Evolutionary conservation across 2,888 invertebrate genomes (phyloP).

Genomic region (Chloroclysta siterata): DNA sequence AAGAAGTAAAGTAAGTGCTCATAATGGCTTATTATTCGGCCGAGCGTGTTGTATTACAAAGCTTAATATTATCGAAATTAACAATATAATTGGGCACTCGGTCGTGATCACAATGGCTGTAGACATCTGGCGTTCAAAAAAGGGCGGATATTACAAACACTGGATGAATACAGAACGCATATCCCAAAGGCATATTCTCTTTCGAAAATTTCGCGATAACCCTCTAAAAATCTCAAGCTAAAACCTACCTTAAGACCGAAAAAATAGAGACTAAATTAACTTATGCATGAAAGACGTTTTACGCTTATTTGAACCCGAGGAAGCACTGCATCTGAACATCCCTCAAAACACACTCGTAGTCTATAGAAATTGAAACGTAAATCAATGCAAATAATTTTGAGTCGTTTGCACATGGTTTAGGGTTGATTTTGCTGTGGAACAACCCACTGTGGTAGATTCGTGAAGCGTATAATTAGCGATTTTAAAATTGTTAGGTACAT

Average conservation of each 20-base stretch:
- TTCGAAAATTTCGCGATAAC: constrained; percentile 37
- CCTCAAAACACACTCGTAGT: constrained; percentile 76
- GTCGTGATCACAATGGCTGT: constrained; percentile 59
- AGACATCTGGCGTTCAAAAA: constrained; percentile 81
- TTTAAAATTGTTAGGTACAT: constrained; percentile 82
- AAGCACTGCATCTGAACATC: constrained; percentile 80
- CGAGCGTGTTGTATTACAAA: constrained; percentile 78
- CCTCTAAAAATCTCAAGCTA: constrained; percentile 25
- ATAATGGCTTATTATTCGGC: constrained; percentile 81
- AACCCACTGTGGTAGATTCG: constrained; percentile 73
- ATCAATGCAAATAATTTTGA: constrained; percentile 26
- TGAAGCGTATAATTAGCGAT: constrained; percentile 81
- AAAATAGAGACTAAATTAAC: constrained; percentile 44
- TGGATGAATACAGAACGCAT: constrained; percentile 71
- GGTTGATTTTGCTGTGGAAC: constrained; percentile 49
- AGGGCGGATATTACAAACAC: constrained; percentile 82
- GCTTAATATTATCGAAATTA: constrained; percentile 82
- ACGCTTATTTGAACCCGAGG: constrained; percentile 43
- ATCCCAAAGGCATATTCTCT: constrained; percentile 68
- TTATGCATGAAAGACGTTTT: constrained; percentile 32
- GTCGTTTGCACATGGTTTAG: constrained; percentile 41
- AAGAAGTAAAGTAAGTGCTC: constrained; percentile 38
- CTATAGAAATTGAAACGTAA: constrained; percentile 37
- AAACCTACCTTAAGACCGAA: constrained; percentile 38
- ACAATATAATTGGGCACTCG: constrained; percentile 84